Conservation (phyloP, 2,888 invertebrate species). For the Atrina japonica region DNA sequence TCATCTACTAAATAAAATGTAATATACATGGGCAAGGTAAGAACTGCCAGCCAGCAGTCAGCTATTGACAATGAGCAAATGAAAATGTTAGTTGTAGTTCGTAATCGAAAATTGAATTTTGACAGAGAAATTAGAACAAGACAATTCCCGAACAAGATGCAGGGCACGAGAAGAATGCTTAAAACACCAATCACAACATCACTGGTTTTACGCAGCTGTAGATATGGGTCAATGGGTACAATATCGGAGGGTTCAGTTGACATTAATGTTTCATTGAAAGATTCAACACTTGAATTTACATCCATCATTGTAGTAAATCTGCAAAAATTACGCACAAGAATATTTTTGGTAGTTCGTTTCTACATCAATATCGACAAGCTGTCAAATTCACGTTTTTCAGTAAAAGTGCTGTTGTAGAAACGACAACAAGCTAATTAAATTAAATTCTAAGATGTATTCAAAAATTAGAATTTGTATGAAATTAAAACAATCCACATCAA, state of each 20-base stretch:
- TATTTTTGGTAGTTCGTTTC: too few relatives aligned
- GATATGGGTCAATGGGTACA: conserved; percentile 11
- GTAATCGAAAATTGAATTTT: conserved; percentile 47
- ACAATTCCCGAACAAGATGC: conserved; percentile 50
- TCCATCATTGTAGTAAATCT: too few relatives aligned
- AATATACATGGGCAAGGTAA: conserved; percentile 53
- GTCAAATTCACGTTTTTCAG: too few relatives aligned
- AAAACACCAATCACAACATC: conserved; percentile 18
- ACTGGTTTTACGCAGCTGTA: background rate
- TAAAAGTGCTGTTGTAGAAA: too few relatives aligned
- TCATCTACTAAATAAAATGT: conserved; percentile 47
- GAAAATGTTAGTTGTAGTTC: conserved; percentile 50
- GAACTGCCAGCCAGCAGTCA: conserved; percentile 52
- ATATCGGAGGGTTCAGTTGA: background rate
- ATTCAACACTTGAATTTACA: too few relatives aligned
- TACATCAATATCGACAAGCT: too few relatives aligned
- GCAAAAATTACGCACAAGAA: too few relatives aligned
- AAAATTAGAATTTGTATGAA: too few relatives aligned
- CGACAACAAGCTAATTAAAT: too few relatives aligned
- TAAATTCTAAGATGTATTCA: too few relatives aligned
- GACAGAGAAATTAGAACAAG: conserved; percentile 52
- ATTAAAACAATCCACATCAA: too few relatives aligned
- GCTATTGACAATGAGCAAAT: conserved; percentile 54
- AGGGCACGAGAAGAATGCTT: conserved; percentile 10
- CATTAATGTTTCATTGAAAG: too few relatives aligned